Percentiles rank a stretch among this genome's conserved stretches.
These are phyloP conservation scores for Volucella zonaria DNA, from an alignment of 2,888 invertebrate species.

Conservation along the genomic window DNA sequence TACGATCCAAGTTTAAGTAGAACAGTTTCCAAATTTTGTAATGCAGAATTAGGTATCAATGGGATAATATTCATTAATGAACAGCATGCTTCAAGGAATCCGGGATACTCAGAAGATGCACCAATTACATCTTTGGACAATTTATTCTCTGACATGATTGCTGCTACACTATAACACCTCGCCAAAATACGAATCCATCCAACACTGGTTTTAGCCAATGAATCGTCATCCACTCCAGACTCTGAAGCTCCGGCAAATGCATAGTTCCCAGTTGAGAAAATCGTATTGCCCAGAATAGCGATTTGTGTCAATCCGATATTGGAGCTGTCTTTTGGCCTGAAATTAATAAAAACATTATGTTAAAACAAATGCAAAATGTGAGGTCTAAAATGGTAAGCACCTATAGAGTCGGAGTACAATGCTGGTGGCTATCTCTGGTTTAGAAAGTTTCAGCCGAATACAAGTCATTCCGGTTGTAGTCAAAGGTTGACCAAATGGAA, in stretches of 20 bases:
- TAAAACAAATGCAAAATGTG: background rate
- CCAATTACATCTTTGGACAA: constrained; percentile 83
- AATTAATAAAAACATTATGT: constrained; percentile 38
- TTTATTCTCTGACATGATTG: constrained; percentile 79
- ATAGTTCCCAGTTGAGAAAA: constrained; percentile 85
- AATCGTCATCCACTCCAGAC: constrained; percentile 79
- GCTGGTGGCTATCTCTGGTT: constrained; percentile 93
- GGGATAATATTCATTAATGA: constrained; percentile 88
- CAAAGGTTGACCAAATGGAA: constrained; percentile 93
- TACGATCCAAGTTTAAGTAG: constrained; percentile 88
- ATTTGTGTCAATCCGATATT: constrained; percentile 95
- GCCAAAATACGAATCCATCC: constrained; percentile 93
- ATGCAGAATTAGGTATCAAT: constrained; percentile 83
- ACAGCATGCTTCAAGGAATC: constrained; percentile 88
- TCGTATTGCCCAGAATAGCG: constrained; percentile 91
- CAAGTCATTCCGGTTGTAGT: constrained; percentile 93
- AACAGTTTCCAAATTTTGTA: constrained; percentile 87
- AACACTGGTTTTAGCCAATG: constrained; percentile 85
- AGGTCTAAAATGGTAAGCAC: constrained; percentile 72
- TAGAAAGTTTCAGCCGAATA: constrained; percentile 91
- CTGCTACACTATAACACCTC: constrained; percentile 87
- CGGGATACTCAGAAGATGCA: constrained; percentile 87
- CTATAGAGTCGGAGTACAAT: constrained; percentile 86
- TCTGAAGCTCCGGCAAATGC: constrained; percentile 59
- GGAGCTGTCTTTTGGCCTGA: constrained; percentile 92